Evolutionary conservation across 2,797 vertebrate species (phyloP), one percentile per base, ranked within the genome.

Genomic region (Paramormyrops hopkinsi): DNA sequence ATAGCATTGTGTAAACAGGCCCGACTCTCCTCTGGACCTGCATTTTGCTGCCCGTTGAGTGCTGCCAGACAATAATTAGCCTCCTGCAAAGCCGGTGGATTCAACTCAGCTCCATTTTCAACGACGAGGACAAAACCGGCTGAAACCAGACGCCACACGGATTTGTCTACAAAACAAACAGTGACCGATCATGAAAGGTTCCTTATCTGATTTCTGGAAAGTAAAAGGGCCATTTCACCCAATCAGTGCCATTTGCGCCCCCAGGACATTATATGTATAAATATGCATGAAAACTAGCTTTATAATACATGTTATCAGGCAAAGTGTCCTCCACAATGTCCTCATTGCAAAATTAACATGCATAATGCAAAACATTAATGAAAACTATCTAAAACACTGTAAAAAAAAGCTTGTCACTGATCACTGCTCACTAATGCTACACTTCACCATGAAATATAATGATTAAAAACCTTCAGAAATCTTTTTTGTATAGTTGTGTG

Each of bases 1-100:
- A 89, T 17, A 82, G 2, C 41, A 82, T n/a, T 89, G 88, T 89
- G 73, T 88, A 88, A 82, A 84, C 87, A 88, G 65, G 14, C 69
- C 79, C 12, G 2, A 69, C 41, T 22, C 83, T 53, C 19, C 37
- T 85, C 41, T n/a, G 59, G 22, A 33, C 54, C 46, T 14, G 41
- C 53, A 37, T 22, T 79, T 37, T 19, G 73, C 88, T 89, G 85
- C 85, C 86, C 53, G 22, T 29, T 37, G 19, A 11, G 37, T 51
- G 37, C 87, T n/a, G 48, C 50, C 50, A 88, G 65, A 54, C 7
- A 85, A 25, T 56, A 88, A 33, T 82, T 86, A 29, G 53, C 76
- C 54, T 84, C 29, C 76, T 82, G 65, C 87, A 88, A 85, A 88
- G 59, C 88, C 44, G 29, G 51, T 17, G 83, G 83, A 91, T 86